phyloP scores from a whole-genome alignment of 2,797 vertebrate species.

The Acrossocheilus fasciatus region DNA sequence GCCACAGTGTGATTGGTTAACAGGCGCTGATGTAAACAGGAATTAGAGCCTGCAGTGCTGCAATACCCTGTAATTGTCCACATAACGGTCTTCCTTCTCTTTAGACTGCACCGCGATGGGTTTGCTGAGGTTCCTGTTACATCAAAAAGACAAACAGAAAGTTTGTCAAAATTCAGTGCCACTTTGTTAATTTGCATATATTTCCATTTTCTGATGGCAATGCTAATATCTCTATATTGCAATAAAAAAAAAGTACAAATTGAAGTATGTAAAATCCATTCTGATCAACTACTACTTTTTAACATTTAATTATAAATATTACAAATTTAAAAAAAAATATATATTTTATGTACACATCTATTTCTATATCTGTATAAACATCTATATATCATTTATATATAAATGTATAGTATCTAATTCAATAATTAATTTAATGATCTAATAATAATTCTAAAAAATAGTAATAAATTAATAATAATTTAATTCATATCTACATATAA shows the following conservation, averaged over 20 bases:
- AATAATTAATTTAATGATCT: too few relatives aligned
- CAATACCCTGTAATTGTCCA: constrained; percentile 94
- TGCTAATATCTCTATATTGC: not conserved
- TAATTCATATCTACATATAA: too few relatives aligned
- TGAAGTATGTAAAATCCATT: not conserved
- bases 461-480: too few relatives aligned
- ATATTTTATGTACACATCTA: not conserved
- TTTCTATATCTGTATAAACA: too few relatives aligned
- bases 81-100: constrained; percentile 98
- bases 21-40: constrained; percentile 20
- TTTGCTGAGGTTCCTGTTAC: constrained; percentile 89
- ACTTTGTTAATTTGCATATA: not conserved
- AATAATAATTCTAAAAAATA: too few relatives aligned
- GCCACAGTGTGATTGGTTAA: constrained; percentile 41
- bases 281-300: not conserved
- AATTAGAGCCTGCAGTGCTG: constrained; percentile 24
- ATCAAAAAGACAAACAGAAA: constrained; percentile 35
- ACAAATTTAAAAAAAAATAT: too few relatives aligned
- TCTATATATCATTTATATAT: too few relatives aligned
- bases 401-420: too few relatives aligned
- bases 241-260: not conserved
- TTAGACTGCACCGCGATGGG: constrained; percentile 98
- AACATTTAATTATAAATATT: not conserved
- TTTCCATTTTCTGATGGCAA: not conserved
- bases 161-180: not conserved